Conservation (phyloP, 2,888 invertebrate species). For the Osmoderma eremita region DNA sequence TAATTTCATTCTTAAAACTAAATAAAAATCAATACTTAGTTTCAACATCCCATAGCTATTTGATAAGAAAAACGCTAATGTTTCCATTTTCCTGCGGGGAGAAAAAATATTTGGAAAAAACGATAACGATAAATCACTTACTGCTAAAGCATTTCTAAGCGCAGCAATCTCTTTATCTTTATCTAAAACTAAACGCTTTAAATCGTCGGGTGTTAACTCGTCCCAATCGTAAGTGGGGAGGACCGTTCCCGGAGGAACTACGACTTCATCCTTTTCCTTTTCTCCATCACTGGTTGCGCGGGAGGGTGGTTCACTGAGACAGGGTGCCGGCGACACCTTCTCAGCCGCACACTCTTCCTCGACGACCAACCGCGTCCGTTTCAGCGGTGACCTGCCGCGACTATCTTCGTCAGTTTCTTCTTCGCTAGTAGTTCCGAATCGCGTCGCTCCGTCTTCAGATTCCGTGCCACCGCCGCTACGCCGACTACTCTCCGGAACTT, state of each 20-base stretch:
- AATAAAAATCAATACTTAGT: no score
- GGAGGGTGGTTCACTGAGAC: not conserved
- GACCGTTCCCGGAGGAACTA: not conserved
- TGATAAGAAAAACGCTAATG: not conserved
- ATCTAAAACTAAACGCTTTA: slow-evolving; percentile 41
- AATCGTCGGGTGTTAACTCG: slow-evolving; percentile 34
- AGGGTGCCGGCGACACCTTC: not conserved
- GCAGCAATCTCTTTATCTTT: slow-evolving; percentile 47
- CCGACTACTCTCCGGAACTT: not conserved
- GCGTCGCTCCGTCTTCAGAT: slow-evolving; percentile 5
- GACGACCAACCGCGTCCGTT: not conserved
- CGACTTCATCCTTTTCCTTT: not conserved
- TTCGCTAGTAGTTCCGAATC: not conserved
- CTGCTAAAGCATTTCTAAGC: slow-evolving; percentile 45
- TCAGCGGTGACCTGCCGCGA: not conserved
- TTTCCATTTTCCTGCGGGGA: not conserved
- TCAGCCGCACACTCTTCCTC: not conserved
- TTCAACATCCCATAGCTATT: no score
- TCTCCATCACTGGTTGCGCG: not conserved
- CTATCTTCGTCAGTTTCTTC: slow-evolving; percentile 3
- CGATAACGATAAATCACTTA: slow-evolving; percentile 25
- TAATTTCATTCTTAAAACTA: no score
- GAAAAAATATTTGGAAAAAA: not conserved
- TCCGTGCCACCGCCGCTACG: not conserved
- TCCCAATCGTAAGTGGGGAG: slow-evolving; percentile 30